A percentile compares a stretch with the other conserved stretches of the same genome.
Evolutionary conservation across 1,140 invertebrate species (phyloP).

Genomic region (Sesamia nonagrioides): DNA sequence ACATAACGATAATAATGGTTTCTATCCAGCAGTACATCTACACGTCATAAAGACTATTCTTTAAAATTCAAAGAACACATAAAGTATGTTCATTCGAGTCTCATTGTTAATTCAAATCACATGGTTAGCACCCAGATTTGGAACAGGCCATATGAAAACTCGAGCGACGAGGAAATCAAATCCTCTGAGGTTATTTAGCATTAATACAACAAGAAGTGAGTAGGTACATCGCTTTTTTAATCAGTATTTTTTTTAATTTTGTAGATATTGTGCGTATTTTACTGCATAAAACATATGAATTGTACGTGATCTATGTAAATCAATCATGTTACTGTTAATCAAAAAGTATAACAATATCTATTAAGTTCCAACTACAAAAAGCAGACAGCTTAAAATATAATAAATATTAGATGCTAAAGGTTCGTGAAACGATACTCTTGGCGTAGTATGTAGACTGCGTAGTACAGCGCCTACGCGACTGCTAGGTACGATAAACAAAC

Average conservation of each 20-base stretch:
- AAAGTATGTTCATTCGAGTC: no score
- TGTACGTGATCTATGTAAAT: conserved; percentile 7
- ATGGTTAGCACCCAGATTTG: neutral
- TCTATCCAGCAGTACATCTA: no score
- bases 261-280: neutral
- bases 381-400: no score
- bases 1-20: no score
- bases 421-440: no score
- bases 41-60: no score
- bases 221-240: neutral
- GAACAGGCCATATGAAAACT: neutral
- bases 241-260: neutral
- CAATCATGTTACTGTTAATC: neutral
- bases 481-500: no score
- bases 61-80: no score
- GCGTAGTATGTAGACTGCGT: no score
- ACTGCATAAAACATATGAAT: neutral
- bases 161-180: neutral
- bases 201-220: neutral
- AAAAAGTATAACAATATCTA: no score
- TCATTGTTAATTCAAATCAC: neutral
- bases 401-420: no score
- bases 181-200: neutral
- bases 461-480: no score
- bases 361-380: neutral